Base-by-base conservation (phyloP, 2,797 vertebrate species). In the Cichlasoma orientale region DNA sequence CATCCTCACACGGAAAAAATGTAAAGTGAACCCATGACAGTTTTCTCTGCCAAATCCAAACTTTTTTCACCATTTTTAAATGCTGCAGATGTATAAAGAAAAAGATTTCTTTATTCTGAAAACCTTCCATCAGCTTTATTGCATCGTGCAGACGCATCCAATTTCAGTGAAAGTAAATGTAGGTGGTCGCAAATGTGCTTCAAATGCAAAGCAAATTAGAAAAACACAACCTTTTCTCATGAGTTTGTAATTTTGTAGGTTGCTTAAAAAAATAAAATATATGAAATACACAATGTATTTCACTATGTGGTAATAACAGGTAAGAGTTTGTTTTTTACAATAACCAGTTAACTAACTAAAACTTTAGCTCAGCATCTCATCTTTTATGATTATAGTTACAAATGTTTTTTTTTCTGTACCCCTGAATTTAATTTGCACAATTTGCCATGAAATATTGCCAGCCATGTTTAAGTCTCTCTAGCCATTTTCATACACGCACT, bases 21-120 rank as follows among this genome's bases (percentile, higher is more conserved):
- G 44, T 14, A 31, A 70, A 74, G 50, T 11, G 18, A 86, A 79
- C 12, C 54, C 18, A 8, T 13, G 41, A 63, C 29, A 1, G 5
- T 21, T 53, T 56, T 19, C 3, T 1, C 71, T 79, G 59, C 14
- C 74, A 88, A 78, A 82, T 73, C 31, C 31, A 63, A 82, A 36
- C 41, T n/a, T 68, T 50, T 50, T 68, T 29, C 44, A 50, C 25
- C 25, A 50, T 50, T 50, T 68, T 68, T 50, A 31, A 68, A 68
- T 31, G 25, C 1, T 68, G 44, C 25, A 50, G 63, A 68, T 31
- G 41, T 50, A 47, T 47, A 66, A 66, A 66, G 16, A 52, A 44
- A 66, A 66, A 66, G 23, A 27, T 27, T 68, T 50, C 3, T 68
- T 29, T 29, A 50, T 68, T 68, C 25, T 50, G 18, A 68, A 68